These are phyloP conservation scores for Mesorhabditis belari DNA, from an alignment of 2,888 invertebrate species.

Conservation along the genomic window DNA sequence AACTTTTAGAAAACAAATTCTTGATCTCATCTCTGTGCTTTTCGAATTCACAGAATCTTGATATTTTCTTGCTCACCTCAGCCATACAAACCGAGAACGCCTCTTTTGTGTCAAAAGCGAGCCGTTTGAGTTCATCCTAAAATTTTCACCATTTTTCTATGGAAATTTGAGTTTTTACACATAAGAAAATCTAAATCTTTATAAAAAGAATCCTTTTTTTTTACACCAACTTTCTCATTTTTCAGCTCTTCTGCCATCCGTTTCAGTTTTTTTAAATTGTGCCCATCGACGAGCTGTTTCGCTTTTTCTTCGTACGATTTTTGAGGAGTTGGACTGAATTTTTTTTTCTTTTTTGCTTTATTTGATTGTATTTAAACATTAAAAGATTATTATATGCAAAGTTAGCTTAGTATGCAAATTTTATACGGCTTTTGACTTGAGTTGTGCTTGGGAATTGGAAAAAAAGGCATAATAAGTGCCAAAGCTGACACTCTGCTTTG, in stretches of 20 bases:
- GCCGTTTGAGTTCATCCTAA: slow-evolving; percentile 28
- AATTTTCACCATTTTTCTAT: too few species aligned
- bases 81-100: slow-evolving; percentile 37
- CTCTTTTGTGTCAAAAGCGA: slow-evolving; percentile 34
- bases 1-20: not conserved
- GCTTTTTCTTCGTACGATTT: not conserved
- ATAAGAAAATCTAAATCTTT: not conserved
- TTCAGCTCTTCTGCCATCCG: slow-evolving; percentile 32
- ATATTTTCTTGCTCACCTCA: slow-evolving; percentile 12
- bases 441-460: too few species aligned
- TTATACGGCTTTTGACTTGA: too few species aligned
- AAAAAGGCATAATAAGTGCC: too few species aligned
- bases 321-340: not conserved
- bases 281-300: slow-evolving; percentile 18
- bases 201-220: too few species aligned
- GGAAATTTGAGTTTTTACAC: not conserved
- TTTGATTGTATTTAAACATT: too few species aligned
- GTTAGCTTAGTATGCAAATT: too few species aligned
- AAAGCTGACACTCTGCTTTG: too few species aligned
- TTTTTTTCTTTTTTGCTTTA: too few species aligned
- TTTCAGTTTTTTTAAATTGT: slow-evolving; percentile 26
- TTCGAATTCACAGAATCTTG: too few species aligned
- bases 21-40: too few species aligned
- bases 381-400: too few species aligned
- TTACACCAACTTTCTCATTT: slow-evolving; percentile 24